Base-by-base conservation (phyloP, 2,888 invertebrate genomes). In the Saturnia pavonia region DNA sequence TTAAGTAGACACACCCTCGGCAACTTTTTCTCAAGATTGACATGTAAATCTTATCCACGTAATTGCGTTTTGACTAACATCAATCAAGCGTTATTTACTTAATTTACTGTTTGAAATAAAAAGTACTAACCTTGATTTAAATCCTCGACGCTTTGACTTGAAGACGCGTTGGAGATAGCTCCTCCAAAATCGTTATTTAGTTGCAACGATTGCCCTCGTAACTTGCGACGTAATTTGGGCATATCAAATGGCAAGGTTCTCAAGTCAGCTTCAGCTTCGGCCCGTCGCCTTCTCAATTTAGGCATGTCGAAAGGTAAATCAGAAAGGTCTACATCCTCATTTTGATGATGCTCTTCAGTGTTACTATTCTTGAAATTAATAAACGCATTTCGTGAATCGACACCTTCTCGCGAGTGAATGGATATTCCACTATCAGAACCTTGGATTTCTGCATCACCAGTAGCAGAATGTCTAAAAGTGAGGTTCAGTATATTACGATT, bases 221-320 rank as follows among this genome's bases (percentile, higher is more conserved):
- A 90, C 75, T 97, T 95, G 70, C 97, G 94, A 74, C 97, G 94
- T 72, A 98, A 91, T 90, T 98, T 98, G 45, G 98, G 98, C 98
- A 98, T 98, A 87, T 98, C 98, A 87, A 98, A 98, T 71, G 98
- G 98, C 84, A 98, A 94, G 85, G 98, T 96, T 75, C 96, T 95
- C 69, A 97, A 91, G 85, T 98, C 97, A 65, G 97, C 96, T 77
- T 97, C 97, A 70, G 96, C 96, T 82, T 96, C 96, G 79, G 96
- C 95, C 72, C 96, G 90, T 80, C 96, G 95, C 74, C 97, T 94
- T 72, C 97, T 94, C 76, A 98, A 89, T 87, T 98, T 98, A 68
- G 98, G 98, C 97, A 98, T 98, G 81, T 98, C 97, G 81, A 98
- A 98, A 1, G 98, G 98, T 77, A 98, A 94, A 91, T 97, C 97